Conservation (phyloP, 2,888 invertebrate species). For the Dolichopus griseipennis region DNA sequence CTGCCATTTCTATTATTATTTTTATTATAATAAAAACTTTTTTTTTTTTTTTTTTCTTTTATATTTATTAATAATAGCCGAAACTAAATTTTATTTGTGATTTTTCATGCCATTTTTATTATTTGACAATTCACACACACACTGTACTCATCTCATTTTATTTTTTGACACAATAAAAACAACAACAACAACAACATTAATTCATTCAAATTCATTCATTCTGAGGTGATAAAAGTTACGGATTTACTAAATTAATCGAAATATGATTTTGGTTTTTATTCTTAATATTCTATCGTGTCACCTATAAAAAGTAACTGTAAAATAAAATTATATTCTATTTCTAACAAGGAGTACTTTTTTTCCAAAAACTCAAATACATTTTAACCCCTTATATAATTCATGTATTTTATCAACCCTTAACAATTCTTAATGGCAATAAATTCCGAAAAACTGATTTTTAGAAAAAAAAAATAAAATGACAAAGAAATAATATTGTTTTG, state of each 20-base stretch:
- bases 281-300: no score
- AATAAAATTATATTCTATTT: no score
- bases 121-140: background rate
- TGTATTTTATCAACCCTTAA: background rate
- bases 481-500: no score
- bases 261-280: no score
- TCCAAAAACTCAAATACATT: no score
- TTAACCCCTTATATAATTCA: background rate
- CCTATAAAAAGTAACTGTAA: no score
- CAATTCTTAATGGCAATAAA: background rate
- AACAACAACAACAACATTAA: no score
- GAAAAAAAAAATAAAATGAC: no score
- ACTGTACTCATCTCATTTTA: background rate
- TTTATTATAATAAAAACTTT: background rate
- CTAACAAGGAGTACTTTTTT: no score
- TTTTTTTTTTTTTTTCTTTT: no score
- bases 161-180: no score
- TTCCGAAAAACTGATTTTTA: background rate
- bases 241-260: background rate
- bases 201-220: no score
- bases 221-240: slow-evolving; percentile 1
- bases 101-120: slow-evolving; percentile 6
- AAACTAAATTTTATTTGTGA: background rate
- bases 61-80: background rate
- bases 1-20: background rate